Evolutionary conservation across 2,888 invertebrate genomes (phyloP).

Genomic region (Phragmatobia fuliginosa): DNA sequence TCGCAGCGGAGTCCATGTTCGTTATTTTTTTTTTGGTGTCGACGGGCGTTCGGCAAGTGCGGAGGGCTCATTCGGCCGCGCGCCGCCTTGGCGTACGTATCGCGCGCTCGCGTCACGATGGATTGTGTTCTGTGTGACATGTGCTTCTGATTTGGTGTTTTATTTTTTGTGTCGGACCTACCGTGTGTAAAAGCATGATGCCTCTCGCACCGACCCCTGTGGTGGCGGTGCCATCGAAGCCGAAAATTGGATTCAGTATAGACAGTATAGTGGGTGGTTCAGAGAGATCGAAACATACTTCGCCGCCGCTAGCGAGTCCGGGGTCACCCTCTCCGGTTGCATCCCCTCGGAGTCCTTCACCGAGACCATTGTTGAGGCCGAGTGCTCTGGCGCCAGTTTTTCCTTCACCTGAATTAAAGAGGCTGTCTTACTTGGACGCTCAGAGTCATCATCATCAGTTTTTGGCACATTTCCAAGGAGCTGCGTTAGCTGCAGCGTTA

Average conservation of each 20-base stretch:
- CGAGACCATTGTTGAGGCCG: conserved; percentile 77
- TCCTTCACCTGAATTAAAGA: conserved; percentile 86
- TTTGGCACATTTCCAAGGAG: conserved; percentile 93
- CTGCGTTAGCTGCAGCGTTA: conserved; percentile 92
- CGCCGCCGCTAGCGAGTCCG: conserved; percentile 86
- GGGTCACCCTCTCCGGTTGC: conserved; percentile 81
- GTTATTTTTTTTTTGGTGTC: conserved; percentile 71
- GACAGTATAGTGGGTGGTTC: conserved; percentile 96
- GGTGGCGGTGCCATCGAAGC: conserved; percentile 96
- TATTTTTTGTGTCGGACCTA: conserved; percentile 76
- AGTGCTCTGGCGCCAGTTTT: conserved; percentile 85
- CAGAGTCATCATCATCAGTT: conserved; percentile 88
- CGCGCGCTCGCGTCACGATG: conserved; percentile 81
- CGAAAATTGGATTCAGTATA: conserved; percentile 97
- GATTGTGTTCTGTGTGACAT: conserved; percentile 84
- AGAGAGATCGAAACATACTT: conserved; percentile 79
- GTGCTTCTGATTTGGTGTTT: conserved; percentile 79
- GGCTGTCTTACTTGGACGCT: conserved; percentile 87
- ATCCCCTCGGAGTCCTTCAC: conserved; percentile 80
- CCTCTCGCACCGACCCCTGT: conserved; percentile 97
- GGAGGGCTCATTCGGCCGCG: conserved; percentile 82
- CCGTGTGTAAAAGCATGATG: conserved; percentile 91
- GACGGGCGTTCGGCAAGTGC: conserved; percentile 63
- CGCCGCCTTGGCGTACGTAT: conserved; percentile 84
- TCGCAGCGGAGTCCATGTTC: conserved; percentile 73